Evolutionary conservation across 2,888 invertebrate species (phyloP).

Genomic region (Acronicta leporina): DNA sequence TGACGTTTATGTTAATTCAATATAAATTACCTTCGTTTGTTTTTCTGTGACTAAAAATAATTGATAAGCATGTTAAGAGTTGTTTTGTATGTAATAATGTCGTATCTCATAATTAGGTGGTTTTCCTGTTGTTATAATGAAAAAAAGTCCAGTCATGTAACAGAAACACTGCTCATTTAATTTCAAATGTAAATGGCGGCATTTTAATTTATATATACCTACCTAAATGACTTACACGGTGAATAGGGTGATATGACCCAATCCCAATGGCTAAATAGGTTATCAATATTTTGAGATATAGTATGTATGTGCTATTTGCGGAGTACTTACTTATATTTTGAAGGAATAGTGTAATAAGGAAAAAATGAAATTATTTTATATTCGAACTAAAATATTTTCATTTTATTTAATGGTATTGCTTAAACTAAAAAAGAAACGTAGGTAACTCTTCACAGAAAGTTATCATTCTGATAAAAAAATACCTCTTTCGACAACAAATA

Average conservation of each 20-base stretch:
- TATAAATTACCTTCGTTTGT: slow-evolving; percentile 34
- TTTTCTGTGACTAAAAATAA: slow-evolving; percentile 44
- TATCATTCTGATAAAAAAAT: too few species aligned
- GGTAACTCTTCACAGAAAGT: too few species aligned
- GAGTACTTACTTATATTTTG: too few species aligned
- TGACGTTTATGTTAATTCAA: slow-evolving; percentile 45
- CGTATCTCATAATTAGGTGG: slow-evolving; percentile 48
- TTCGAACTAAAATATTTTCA: too few species aligned
- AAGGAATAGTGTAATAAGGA: too few species aligned
- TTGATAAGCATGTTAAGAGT: slow-evolving; percentile 52
- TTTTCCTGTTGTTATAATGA: slow-evolving; percentile 55
- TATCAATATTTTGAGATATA: too few species aligned
- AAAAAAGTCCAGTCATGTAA: slow-evolving; percentile 47
- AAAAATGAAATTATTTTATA: too few species aligned
- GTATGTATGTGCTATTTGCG: too few species aligned
- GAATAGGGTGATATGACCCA: background rate
- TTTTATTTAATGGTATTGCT: too few species aligned
- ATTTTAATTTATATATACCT: background rate
- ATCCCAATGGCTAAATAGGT: background rate
- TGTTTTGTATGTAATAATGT: slow-evolving; percentile 49
- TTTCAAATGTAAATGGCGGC: slow-evolving; percentile 29
- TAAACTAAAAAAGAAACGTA: too few species aligned
- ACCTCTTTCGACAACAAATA: too few species aligned
- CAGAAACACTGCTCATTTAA: slow-evolving; percentile 45
- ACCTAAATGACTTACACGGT: background rate